Conservation (phyloP, 1,140 invertebrate species). For the Eufriesea mexicana region DNA sequence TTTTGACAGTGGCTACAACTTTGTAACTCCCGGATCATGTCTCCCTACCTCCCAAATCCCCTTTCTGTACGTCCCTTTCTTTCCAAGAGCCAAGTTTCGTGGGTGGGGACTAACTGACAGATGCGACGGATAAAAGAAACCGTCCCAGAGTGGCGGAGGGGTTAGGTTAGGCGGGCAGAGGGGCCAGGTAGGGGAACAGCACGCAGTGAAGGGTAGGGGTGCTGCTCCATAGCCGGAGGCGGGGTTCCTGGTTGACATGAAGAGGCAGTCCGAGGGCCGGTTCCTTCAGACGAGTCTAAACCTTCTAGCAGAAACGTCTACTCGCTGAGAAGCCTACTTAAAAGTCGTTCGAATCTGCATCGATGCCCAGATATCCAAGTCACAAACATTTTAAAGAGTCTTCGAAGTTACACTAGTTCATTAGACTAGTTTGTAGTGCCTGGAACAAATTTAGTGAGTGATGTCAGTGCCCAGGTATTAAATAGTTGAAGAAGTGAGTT, state of each 20-base stretch:
- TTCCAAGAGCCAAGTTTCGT: neutral
- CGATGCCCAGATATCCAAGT: neutral
- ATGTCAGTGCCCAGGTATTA: neutral
- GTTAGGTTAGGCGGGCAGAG: neutral
- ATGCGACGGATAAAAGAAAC: constrained; percentile 45
- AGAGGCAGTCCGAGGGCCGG: neutral
- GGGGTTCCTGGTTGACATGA: constrained; percentile 38
- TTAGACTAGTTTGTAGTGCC: neutral
- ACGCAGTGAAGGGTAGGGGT: neutral
- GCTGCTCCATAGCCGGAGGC: constrained; percentile 24
- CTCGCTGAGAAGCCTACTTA: neutral
- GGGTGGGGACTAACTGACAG: constrained; percentile 39
- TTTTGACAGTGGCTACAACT: neutral
- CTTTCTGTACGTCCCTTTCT: neutral
- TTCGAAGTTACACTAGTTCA: neutral
- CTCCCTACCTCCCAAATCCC: neutral
- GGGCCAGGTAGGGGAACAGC: neutral
- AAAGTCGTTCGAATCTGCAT: neutral
- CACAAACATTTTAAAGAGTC: neutral
- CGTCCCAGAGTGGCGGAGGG: neutral
- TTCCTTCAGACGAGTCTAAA: constrained; percentile 24
- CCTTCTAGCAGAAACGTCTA: constrained; percentile 4
- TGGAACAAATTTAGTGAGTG: neutral
- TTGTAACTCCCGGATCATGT: neutral
- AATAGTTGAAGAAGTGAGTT: neutral